These are phyloP conservation scores for Bimastos eiseni DNA, from an alignment of 2,888 invertebrate species.

Conservation along the genomic window DNA sequence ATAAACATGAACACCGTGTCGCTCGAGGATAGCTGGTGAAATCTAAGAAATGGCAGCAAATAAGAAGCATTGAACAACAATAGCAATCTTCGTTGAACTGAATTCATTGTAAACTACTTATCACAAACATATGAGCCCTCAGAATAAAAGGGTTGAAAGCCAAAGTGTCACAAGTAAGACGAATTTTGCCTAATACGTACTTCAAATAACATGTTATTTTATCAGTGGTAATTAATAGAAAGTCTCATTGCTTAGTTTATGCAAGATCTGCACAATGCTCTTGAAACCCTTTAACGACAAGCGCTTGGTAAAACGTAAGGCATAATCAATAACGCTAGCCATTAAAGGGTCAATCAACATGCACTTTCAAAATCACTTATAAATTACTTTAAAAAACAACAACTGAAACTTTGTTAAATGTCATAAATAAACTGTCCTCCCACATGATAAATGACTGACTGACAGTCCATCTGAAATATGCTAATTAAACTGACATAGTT, in stretches of 20 bases:
- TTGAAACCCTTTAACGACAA: too few relatives aligned
- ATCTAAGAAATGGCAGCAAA: slow-evolving; percentile 61
- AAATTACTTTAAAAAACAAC: not conserved
- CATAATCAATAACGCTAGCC: too few relatives aligned
- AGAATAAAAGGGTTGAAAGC: not conserved
- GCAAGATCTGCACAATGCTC: not conserved
- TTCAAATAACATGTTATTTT: not conserved
- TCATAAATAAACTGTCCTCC: too few relatives aligned
- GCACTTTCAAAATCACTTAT: not conserved
- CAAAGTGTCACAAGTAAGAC: not conserved
- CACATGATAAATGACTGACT: too few relatives aligned
- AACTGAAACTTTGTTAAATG: not conserved
- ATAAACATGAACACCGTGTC: slow-evolving; percentile 77
- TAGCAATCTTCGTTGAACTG: not conserved
- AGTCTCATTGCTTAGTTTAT: not conserved
- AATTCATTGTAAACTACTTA: not conserved
- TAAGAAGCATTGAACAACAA: not conserved
- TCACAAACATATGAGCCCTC: not conserved
- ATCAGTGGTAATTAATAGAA: not conserved
- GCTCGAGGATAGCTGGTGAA: slow-evolving; percentile 77
- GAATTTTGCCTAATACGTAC: not conserved
- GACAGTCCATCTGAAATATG: too few relatives aligned
- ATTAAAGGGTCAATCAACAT: too few relatives aligned
- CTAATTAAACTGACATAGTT: not conserved
- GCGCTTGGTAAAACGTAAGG: too few relatives aligned